Base-by-base conservation (phyloP, 2,797 vertebrate genomes). In the Odontamblyopus lacepedii region DNA sequence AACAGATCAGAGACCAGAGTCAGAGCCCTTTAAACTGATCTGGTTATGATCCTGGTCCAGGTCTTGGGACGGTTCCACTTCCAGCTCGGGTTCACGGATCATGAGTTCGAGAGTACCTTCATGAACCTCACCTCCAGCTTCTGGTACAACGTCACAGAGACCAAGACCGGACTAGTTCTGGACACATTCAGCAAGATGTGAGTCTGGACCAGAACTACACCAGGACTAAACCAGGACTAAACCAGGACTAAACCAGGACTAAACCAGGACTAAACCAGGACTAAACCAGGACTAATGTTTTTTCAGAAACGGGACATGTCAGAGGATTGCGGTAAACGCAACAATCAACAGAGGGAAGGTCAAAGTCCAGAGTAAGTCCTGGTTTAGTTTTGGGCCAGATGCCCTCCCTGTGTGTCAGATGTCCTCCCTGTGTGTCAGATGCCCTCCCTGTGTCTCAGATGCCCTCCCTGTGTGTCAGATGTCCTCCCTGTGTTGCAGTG, bases 261-360 rank as follows among this genome's bases (percentile, higher is more conserved):
- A 35, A 0, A 63, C 44, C 19, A n/a, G 32, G 32, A 38, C 32
- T 11, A 11, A n/a, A 53, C 16, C 51, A 44, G 2, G 41, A 44
- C 41, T 44, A 11, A 44, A 41, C 41, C 41, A 4, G 2, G 3
- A 44, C 41, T 44, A 12, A 44, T 12, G 2, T 29, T 29, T 29
- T 60, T 60, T 30, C 57, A 60, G 57, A 27, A 60, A 60, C 4
- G 26, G 57, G 15, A 60, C 57, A 1, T 60, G 56, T 18, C 1
- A 30, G 11, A 30, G 4, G 7, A 1, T 27, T 0, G 1, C 0
- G 0, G 13, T 27, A 5, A 60, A 13, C 0, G 27, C 27, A 13
- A 15, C 57, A 4, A 7, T 60, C 13, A 30, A 7, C 27, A 27
- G 57, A 18, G 6, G 18, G 27, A 27, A 1, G 15, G 57, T 1